These are phyloP conservation scores for Enteromius treurensis DNA, from an alignment of 2,797 vertebrate genomes.

Conservation along the genomic window DNA sequence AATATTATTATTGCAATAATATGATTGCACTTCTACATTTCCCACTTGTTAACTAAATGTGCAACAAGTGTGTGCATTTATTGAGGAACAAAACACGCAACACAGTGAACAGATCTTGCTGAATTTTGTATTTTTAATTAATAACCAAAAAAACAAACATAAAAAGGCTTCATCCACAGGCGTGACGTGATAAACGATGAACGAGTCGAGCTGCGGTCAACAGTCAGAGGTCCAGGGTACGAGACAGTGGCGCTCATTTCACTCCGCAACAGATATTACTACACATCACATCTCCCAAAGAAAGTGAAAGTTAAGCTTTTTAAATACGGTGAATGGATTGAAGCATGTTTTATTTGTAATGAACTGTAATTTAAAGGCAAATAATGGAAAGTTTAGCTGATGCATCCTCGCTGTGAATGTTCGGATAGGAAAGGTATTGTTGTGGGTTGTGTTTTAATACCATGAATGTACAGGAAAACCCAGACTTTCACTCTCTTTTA, in stretches of 20 bases:
- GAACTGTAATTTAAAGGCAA: neutral
- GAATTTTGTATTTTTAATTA: constrained; percentile 60
- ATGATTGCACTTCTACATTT: neutral
- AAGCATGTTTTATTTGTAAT: neutral
- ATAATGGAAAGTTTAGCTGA: neutral
- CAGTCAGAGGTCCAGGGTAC: neutral
- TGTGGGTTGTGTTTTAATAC: neutral
- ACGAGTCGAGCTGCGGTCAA: constrained; percentile 1
- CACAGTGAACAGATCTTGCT: neutral
- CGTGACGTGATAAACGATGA: neutral
- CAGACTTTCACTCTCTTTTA: constrained; percentile 19
- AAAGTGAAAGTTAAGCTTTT: neutral
- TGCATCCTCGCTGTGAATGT: neutral
- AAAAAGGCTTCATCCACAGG: constrained; percentile 26
- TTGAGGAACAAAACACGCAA: neutral
- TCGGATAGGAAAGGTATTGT: neutral
- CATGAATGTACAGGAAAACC: constrained; percentile 40
- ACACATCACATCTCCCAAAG: neutral
- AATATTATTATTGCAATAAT: neutral
- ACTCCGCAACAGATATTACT: neutral
- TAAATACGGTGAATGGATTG: neutral
- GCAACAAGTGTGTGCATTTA: neutral
- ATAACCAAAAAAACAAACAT: constrained; percentile 72
- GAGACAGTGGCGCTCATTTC: neutral
- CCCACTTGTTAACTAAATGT: neutral